Evolutionary conservation across 2,113 vertebrate genomes (phyloP), one percentile per base, ranked within the genome.

Genomic region (Callipepla californica): DNA sequence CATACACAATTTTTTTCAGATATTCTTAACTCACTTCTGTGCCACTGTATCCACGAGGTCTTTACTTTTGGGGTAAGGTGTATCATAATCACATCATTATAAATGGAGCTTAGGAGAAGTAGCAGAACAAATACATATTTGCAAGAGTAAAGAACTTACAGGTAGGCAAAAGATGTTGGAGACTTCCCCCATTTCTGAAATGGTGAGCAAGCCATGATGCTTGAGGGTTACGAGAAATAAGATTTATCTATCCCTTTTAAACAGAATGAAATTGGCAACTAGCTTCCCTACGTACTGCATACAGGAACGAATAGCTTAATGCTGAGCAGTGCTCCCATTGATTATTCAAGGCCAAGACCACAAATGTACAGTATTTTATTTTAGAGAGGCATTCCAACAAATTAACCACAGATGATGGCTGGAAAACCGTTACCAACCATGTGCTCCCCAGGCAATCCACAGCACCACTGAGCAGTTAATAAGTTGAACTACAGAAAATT

Each of bases 211-310:
- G 15, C 57, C 57, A 68, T 61, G n/a, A 6, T 75, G 44, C 55
- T 83, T 59, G 21, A 17, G 34, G 78, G 18, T 70, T 62, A 55
- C 5, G 48, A 80, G 69, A 70, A 78, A 6, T 21, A 50, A 7
- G 15, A 61, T 78, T 74, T 1, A 67, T 84, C 77, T 88, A 16
- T 62, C 32, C 55, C 66, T 89, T 91, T 90, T 94, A 93, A 87
- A 68, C 5, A 48, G 50, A 26, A 48, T 50, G 59, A 45, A 21
- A 11, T 65, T 86, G 81, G 89, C 91, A 92, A 47, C 76, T 85
- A 93, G 80, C 50, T 74, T 34, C 78, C 42, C 25, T 85, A 21
- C 91, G 80, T 95, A 76, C 77, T 96, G 92, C 87, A 57, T 73
- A 21, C n/a, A 67, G 81, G 87, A 95, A 87, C 38, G 92, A 95